Base-by-base conservation (phyloP, 2,888 invertebrate genomes). In the Mythimna impura region DNA sequence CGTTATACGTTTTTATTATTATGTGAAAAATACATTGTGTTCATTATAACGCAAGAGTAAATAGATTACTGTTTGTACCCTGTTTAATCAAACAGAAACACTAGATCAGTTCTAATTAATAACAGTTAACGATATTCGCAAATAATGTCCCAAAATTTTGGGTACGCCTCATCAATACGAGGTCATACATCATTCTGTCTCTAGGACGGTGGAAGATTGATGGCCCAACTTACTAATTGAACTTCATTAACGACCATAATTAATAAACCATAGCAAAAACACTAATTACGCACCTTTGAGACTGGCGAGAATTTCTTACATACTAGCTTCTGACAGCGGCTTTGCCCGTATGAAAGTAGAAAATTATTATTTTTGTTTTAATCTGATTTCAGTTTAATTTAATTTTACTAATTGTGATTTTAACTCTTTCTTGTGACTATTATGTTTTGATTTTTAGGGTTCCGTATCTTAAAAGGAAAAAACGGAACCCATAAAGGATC, bases 171-270 rank as follows among this genome's bases (percentile, higher is more conserved):
- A 86, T 89, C 91, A 89, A 89, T 92, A 89, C 82, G 74, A 77
- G 88, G 87, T 89, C 90, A 91, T 92, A 90, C 87, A 92, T 93
- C 92, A 92, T 87, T 80, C 88, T 87, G 89, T 88, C 91, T 85
- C 80, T 69, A 69, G 83, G 86, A 84, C 86, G 83, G 82, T 78
- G 71, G 77, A 89, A 91, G 93, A 93, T 93, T 93, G 91, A 93
- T 93, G 89, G 83, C 87, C 80, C 75, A 78, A 87, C 87, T 90
- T 89, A 87, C 91, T 91, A 92, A 93, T 91, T 89, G 90, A 89
- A 88, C 89, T 90, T 92, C 91, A 93, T 93, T 92, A 91, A 85
- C 87, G 87, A 86, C 85, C 80, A 85, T 90, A 88, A 91, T 90
- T 91, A 90, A 88, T 89, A 89, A 88, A 82, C 85, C 82, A 83